phyloP scores from a whole-genome alignment of 37 sponge, comb jelly and placozoan genomes.

The Tethya wilhelma region DNA sequence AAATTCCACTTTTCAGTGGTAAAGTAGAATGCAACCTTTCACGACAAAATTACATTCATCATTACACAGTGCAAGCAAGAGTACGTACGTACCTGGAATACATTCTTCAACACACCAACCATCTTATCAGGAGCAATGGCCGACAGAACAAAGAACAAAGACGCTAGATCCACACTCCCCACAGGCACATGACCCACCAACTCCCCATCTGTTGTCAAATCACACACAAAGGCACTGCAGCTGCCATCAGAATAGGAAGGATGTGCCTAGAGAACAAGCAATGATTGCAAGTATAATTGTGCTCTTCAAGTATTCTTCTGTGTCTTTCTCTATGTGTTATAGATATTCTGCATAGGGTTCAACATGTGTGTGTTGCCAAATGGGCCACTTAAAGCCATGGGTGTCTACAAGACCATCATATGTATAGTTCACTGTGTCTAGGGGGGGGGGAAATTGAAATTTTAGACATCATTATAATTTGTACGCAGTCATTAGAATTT shows the following conservation, averaged over 20 bases:
- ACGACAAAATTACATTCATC: no score
- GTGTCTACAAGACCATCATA: no score
- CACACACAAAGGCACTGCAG: constrained; percentile 88
- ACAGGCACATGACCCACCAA: constrained; percentile 44
- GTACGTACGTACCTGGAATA: constrained; percentile 69
- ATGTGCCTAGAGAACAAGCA: constrained; percentile 50
- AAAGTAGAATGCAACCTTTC: no score
- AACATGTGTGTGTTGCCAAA: not conserved
- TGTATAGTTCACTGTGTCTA: no score
- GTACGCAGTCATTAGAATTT: no score
- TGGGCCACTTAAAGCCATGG: no score
- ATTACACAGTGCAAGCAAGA: not conserved
- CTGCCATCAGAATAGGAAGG: constrained; percentile 44
- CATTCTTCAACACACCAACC: constrained; percentile 63
- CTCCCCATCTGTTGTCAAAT: constrained; percentile 73
- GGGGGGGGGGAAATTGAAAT: no score
- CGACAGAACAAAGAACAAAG: constrained; percentile 94
- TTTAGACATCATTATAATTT: no score
- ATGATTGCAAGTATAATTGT: not conserved
- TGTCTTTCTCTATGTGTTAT: not conserved
- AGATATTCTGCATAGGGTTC: not conserved
- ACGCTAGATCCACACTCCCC: constrained; percentile 72
- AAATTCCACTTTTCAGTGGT: no score
- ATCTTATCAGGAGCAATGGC: constrained; percentile 92
- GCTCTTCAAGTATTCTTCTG: not conserved